Base-by-base conservation (phyloP, 1,140 invertebrate species). In the Neuroterus valhalla region DNA sequence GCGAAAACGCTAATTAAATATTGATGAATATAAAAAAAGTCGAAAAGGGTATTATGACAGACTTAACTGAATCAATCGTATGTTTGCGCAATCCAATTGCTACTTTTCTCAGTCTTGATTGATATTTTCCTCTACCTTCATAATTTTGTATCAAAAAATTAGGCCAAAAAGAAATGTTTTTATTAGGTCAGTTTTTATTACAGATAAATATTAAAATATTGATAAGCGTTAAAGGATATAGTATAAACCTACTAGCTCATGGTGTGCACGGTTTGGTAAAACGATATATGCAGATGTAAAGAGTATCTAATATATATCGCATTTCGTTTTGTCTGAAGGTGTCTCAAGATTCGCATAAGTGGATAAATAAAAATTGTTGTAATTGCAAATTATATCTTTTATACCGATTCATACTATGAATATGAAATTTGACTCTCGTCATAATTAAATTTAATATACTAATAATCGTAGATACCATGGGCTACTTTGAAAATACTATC, bases 91-190 rank as follows among this genome's bases (percentile, higher is more conserved):
- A 74, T 66, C 66, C 21, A 76, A 74, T 62, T 79, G 68, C 72
- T 74, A 72, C 42, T 78, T 71, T 80, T 75, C 62, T 72, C 48
- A 76, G 71, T 82, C 78, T 84, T 78, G 77, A 79, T 78, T 75
- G 50, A 70, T 75, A 74, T 69, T 80, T 80, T 79, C 81, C 80
- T 84, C 80, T 81, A 81, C 80, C 78, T 79, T 79, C n/a, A 76
- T 71, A 74, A 72, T 78, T 72, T 79, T 81, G 75, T 66, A 79
- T 76, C 23, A 73, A 52, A 50, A 50, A 70, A 66, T 80, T 85
- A 88, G 86, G 86, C 87, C 88, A 89, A 88, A 87, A 86, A 79
- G 74, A 80, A 81, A 84, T 81, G 78, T 85, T 87, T 88, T 87
- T 84, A 87, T 82, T 84, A 84, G 78, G 79, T 88, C 83, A 85